These are phyloP conservation scores for Indicator indicator DNA, from an alignment of 2,113 vertebrate species.

Conservation along the genomic window DNA sequence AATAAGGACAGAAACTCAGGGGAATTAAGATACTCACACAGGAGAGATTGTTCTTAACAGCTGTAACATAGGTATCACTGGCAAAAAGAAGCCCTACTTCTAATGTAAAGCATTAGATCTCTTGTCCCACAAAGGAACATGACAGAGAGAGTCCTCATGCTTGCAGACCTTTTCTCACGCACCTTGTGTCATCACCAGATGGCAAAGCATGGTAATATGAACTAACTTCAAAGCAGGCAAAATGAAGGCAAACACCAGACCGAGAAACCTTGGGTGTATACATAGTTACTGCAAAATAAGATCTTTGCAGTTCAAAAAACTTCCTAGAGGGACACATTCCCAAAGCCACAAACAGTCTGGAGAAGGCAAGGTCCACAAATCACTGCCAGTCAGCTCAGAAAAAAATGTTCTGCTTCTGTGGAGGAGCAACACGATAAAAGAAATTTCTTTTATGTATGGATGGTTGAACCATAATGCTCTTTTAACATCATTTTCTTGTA, in stretches of 20 bases:
- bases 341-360: not conserved
- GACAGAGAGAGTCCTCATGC: not conserved
- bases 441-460: constrained; percentile 21
- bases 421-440: not conserved
- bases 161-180: not conserved
- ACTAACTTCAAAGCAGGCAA: not conserved
- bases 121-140: not conserved
- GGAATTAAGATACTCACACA: not conserved
- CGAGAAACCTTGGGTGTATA: not conserved
- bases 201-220: not conserved
- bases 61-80: not conserved
- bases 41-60: not conserved
- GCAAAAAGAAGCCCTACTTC: not conserved
- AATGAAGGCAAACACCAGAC: not conserved
- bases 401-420: constrained; percentile 33
- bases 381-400: constrained; percentile 12
- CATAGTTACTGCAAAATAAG: not conserved
- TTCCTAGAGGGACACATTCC: not conserved
- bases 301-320: not conserved
- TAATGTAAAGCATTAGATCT: not conserved
- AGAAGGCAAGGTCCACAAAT: constrained; percentile 11
- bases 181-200: not conserved
- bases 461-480: constrained; percentile 11
- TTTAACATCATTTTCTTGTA: constrained; percentile 53
- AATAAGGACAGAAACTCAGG: not conserved